These are phyloP conservation scores for Oryzias woworae DNA, from an alignment of 2,113 vertebrate species.

Conservation along the genomic window DNA sequence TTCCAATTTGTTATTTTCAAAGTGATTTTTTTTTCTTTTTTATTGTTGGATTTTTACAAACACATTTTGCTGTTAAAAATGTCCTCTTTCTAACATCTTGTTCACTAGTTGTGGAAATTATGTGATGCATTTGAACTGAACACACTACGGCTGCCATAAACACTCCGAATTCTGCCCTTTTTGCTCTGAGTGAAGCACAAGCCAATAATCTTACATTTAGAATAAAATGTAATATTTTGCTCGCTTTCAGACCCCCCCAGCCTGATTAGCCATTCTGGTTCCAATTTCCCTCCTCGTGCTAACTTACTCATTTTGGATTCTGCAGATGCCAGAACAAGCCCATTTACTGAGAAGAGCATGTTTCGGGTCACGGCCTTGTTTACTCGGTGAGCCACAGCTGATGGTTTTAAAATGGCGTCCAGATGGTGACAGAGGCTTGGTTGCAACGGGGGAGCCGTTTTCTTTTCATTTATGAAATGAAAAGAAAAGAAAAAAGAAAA, in stretches of 20 bases:
- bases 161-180: no score
- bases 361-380: constrained; percentile 75
- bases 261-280: constrained; percentile 58
- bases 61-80: no score
- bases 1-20: no score
- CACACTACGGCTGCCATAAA: no score
- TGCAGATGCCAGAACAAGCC: constrained; percentile 66
- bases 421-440: constrained; percentile 76
- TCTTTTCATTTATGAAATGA: no score
- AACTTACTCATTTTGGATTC: constrained; percentile 68
- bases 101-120: no score
- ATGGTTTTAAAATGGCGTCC: constrained; percentile 80
- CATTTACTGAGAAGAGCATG: constrained; percentile 69
- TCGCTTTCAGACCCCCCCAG: constrained; percentile 27
- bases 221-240: constrained; percentile 5
- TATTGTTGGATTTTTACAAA: no score
- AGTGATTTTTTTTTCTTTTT: no score
- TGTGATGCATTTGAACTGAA: no score
- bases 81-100: no score
- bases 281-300: constrained; percentile 29
- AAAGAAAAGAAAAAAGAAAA: neutral
- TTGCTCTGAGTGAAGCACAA: no score
- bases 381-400: constrained; percentile 71
- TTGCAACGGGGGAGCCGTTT: constrained; percentile 68
- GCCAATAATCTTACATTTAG: no score